Conservation (phyloP, 2,797 vertebrate genomes). For the Cetoscarus ocellatus region DNA sequence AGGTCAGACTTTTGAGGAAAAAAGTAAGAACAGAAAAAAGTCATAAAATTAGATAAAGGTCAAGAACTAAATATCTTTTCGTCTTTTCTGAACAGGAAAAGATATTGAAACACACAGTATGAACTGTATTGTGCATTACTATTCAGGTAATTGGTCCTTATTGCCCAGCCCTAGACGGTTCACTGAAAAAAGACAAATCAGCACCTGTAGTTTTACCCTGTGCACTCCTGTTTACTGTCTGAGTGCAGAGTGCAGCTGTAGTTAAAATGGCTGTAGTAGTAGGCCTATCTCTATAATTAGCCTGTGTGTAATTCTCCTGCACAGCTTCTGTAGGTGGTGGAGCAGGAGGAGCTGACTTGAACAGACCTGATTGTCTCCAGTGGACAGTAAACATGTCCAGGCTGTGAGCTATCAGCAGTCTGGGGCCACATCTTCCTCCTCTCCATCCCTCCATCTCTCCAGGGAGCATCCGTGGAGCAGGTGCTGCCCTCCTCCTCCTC, state of each 20-base stretch:
- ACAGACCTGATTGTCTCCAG: slow-evolving; percentile 65
- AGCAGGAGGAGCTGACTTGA: slow-evolving; percentile 52
- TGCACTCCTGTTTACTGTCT: background rate
- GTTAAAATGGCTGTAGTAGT: background rate
- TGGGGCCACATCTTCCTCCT: slow-evolving; percentile 67
- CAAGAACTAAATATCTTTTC: no score
- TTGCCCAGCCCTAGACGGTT: no score
- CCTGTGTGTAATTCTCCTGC: slow-evolving; percentile 9
- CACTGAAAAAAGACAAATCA: background rate
- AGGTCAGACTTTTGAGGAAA: no score
- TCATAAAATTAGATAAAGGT: no score
- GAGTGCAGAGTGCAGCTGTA: background rate
- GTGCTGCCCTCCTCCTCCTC: slow-evolving; percentile 67
- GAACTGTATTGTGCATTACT: background rate
- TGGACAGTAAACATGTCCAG: slow-evolving; percentile 77
- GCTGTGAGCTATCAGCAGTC: slow-evolving; percentile 71
- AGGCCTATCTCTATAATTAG: slow-evolving; percentile 1
- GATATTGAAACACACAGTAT: no score
- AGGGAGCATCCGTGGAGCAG: slow-evolving; percentile 79
- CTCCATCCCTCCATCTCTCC: slow-evolving; percentile 72
- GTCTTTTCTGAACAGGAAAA: no score
- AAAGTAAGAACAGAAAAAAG: no score
- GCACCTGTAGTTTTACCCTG: no score
- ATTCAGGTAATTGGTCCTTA: no score
- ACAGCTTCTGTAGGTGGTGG: slow-evolving; percentile 1